Evolutionary conservation across 1,140 invertebrate species (phyloP), one percentile per base, ranked within the genome.

Genomic region (Paralvinella palmiformis): DNA sequence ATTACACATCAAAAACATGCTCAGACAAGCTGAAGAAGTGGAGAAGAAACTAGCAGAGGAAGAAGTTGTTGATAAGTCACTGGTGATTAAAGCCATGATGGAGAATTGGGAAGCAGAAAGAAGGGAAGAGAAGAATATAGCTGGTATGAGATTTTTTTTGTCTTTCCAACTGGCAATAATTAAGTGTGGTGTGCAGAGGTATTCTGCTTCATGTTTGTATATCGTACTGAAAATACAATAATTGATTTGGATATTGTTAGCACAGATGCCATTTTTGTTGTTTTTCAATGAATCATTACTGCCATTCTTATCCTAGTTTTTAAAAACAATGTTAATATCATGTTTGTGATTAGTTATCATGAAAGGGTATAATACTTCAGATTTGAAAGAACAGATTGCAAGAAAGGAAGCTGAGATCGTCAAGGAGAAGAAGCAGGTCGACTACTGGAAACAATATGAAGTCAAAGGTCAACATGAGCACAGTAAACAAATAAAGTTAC

Each of bases 51-150:
- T 73, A 61, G 68, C 72, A 27, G 66, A 56, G 3, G 73, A 74
- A 52, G 73, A 75, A 32, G 69, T 75, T 22, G 73, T 75, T 59
- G 66, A 67, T 29, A 72, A 73, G 59, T 70, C 75, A 13, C 69
- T 76, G 69, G 77, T 79, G 0, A 71, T 74, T 13, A 53, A 63
- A 29, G 64, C 68, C 15, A 75, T 79, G 77, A 75, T 73, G 63
- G 68, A 75, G 17, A 76, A 73, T 61, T 79, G 77, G 77, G 56
- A 66, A 31, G 68, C 69, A 52, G 68, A 73, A 56, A 66, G 72
- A 57, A 52, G 71, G 33, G 66, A 71, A 62, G 74, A 75, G 45
- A 72, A 70, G 61, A 68, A 74, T 57, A 41, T 79, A 20, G 70
- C 73, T 69, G 71, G 75, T 77, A 52, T 48, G 59, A 44, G 24